Conservation (phyloP, 1,140 invertebrate genomes). For the Brachionus asplanchnoidis region DNA sequence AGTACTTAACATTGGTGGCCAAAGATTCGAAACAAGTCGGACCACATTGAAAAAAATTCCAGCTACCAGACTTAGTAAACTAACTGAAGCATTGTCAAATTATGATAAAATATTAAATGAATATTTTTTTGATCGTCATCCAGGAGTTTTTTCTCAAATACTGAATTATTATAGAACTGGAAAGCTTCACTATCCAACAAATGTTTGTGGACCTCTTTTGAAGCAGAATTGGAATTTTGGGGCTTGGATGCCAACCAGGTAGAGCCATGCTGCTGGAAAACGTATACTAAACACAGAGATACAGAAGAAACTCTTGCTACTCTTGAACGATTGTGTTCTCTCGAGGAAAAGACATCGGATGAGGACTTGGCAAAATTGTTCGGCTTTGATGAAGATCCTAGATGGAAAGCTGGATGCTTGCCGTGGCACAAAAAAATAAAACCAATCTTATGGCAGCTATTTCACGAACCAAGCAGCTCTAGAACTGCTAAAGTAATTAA, state of each 20-base stretch:
- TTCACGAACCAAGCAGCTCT: conserved; percentile 52
- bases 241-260: conserved; percentile 56
- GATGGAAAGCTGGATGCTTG: conserved; percentile 45
- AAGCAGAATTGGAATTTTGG: conserved; percentile 56
- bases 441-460: conserved; percentile 50
- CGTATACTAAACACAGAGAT: conserved; percentile 48
- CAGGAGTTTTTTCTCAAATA: conserved; percentile 54
- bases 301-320: conserved; percentile 52
- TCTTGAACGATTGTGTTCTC: not conserved
- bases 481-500: conserved; percentile 48
- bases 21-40: conserved; percentile 43
- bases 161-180: conserved; percentile 56
- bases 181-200: conserved; percentile 51
- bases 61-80: conserved; percentile 53
- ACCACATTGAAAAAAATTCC: conserved; percentile 50
- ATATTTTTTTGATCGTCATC: conserved; percentile 56
- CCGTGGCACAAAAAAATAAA: conserved; percentile 47
- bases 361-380: conserved; percentile 33
- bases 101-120: conserved; percentile 50
- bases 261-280: conserved; percentile 56
- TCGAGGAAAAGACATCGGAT: conserved; percentile 14
- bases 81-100: conserved; percentile 49
- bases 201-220: conserved; percentile 55
- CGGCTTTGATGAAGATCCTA: conserved; percentile 43
- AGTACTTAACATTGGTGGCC: conserved; percentile 45